phyloP scores from a whole-genome alignment of 2,888 invertebrate species.

The Xestia c-nigrum region DNA sequence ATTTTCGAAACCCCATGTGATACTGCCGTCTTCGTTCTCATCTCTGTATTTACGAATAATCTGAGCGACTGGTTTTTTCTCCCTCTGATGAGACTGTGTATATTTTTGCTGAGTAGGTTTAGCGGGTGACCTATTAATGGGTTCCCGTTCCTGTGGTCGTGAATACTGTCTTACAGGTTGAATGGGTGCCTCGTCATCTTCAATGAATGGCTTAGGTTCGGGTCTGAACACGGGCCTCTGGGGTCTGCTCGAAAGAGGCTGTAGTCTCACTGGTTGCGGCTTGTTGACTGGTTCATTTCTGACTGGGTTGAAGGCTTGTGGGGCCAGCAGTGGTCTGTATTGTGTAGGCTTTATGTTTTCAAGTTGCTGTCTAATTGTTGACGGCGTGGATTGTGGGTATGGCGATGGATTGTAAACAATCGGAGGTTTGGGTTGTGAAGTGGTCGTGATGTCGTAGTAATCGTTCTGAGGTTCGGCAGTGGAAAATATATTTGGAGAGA shows the following conservation, averaged over 20 bases:
- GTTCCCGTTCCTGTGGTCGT: constrained; percentile 87
- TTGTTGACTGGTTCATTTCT: constrained; percentile 82
- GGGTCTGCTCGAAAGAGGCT: constrained; percentile 87
- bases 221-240: constrained; percentile 89
- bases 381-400: constrained; percentile 84
- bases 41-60: constrained; percentile 93
- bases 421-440: constrained; percentile 86
- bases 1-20: constrained; percentile 97
- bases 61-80: constrained; percentile 93
- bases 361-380: constrained; percentile 74
- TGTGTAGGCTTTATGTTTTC: constrained; percentile 87
- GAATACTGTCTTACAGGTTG: constrained; percentile 87
- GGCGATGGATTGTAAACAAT: constrained; percentile 84
- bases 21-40: constrained; percentile 95
- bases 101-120: constrained; percentile 86
- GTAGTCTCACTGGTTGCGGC: constrained; percentile 85
- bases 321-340: constrained; percentile 82
- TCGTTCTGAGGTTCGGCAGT: constrained; percentile 88
- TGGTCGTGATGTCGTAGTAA: constrained; percentile 85
- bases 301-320: constrained; percentile 83
- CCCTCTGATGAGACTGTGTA: constrained; percentile 82
- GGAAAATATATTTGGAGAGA: constrained; percentile 82
- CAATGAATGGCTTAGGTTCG: constrained; percentile 85
- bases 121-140: constrained; percentile 80
- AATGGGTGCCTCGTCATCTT: constrained; percentile 85